These are phyloP conservation scores for Torymus aiolomorphi DNA, from an alignment of 2,888 invertebrate genomes.

Conservation along the genomic window DNA sequence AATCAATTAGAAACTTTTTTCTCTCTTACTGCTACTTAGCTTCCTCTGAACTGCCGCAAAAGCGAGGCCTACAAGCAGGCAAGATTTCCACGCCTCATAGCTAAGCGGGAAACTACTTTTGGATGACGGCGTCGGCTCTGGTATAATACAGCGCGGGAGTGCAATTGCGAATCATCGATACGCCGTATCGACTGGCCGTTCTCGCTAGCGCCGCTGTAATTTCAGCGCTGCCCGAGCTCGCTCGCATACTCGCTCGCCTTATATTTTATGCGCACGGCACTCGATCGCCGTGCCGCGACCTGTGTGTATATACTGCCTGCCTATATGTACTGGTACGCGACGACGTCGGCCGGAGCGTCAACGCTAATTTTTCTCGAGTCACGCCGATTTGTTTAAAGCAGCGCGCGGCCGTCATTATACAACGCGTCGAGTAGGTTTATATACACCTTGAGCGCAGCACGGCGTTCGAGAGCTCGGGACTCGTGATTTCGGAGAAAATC, in stretches of 20 bases:
- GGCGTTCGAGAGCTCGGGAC: too few species aligned
- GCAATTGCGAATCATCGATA: background rate
- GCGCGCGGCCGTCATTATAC: background rate
- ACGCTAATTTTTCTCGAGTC: conserved; percentile 36
- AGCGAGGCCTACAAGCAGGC: too few species aligned
- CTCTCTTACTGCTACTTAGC: too few species aligned
- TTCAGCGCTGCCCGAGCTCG: background rate
- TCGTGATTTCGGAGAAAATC: too few species aligned
- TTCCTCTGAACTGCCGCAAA: too few species aligned
- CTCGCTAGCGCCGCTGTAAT: background rate
- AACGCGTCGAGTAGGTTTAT: background rate
- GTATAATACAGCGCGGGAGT: background rate
- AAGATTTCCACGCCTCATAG: too few species aligned
- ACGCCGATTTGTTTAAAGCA: conserved; percentile 34
- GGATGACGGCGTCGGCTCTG: too few species aligned
- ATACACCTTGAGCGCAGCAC: too few species aligned
- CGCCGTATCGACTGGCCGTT: background rate
- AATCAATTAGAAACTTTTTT: too few species aligned
- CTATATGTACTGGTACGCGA: too few species aligned
- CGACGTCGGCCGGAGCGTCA: background rate
- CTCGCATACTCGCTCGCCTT: background rate
- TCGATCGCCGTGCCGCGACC: background rate
- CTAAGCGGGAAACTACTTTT: too few species aligned
- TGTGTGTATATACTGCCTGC: too few species aligned
- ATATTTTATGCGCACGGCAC: background rate